Evolutionary conservation across 2,113 vertebrate species (phyloP).

Genomic region (Zosterops hypoxanthus): DNA sequence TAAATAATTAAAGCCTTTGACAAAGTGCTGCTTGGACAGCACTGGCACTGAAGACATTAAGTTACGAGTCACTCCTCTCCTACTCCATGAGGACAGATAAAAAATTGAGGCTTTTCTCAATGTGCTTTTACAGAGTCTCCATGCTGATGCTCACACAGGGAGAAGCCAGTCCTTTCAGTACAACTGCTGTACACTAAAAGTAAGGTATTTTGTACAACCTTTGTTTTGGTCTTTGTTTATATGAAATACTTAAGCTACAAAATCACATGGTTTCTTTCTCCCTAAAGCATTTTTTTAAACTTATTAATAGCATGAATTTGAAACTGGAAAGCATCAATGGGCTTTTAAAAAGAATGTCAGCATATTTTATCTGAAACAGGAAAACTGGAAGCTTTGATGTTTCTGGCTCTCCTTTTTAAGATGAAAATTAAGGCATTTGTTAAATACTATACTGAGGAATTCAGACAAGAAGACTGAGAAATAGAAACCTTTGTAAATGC

Average conservation of each 20-base stretch:
- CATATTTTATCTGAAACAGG: constrained; percentile 45
- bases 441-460: background rate
- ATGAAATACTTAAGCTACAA: background rate
- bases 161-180: background rate
- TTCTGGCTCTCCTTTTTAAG: constrained; percentile 2
- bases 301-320: constrained; percentile 11
- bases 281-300: background rate
- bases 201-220: background rate
- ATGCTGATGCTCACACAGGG: background rate
- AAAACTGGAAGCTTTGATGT: constrained; percentile 49
- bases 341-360: constrained; percentile 30
- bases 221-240: background rate
- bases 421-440: constrained; percentile 9
- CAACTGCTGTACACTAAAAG: background rate
- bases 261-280: background rate
- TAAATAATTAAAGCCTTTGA: background rate
- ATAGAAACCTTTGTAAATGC: background rate
- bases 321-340: constrained; percentile 35
- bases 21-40: background rate
- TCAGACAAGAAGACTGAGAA: background rate
- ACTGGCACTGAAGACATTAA: background rate
- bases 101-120: background rate
- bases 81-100: background rate
- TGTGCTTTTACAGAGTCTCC: background rate
- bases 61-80: background rate